These are phyloP conservation scores for Phytoseiulus persimilis DNA, from an alignment of 2,888 invertebrate species.

Conservation along the genomic window DNA sequence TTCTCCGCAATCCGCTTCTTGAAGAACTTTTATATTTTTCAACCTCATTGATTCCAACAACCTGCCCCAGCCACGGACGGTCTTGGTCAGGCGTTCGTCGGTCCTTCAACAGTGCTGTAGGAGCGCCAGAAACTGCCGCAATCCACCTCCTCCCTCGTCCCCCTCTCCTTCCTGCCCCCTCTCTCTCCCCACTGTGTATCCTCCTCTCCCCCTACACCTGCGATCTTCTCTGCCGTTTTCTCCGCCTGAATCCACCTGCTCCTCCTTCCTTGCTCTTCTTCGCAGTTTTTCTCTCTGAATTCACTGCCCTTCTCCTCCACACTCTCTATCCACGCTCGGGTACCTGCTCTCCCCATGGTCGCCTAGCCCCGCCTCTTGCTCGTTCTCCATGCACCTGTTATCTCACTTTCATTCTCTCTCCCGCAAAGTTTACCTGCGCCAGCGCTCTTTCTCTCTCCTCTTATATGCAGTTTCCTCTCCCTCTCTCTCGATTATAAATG, in stretches of 20 bases:
- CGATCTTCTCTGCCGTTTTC: neutral
- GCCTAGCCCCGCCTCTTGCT: neutral
- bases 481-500: too few species aligned
- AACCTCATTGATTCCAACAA: conserved; percentile 5
- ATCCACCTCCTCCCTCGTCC: neutral
- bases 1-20: conserved; percentile 5
- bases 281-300: neutral
- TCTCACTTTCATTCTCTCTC: neutral
- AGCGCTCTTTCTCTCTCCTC: too few species aligned
- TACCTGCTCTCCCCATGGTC: neutral
- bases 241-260: too few species aligned
- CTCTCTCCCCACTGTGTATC: too few species aligned
- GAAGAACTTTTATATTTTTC: neutral
- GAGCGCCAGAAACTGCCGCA: neutral
- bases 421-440: too few species aligned
- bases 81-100: neutral
- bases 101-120: neutral
- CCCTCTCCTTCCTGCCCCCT: too few species aligned
- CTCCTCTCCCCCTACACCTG: neutral
- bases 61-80: neutral
- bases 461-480: too few species aligned
- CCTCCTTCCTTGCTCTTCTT: too few species aligned
- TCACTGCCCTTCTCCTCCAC: neutral
- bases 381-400: neutral
- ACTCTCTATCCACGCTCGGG: neutral